Base-by-base conservation (phyloP, 2,888 invertebrate species). In the Cataglyphis cursor region DNA sequence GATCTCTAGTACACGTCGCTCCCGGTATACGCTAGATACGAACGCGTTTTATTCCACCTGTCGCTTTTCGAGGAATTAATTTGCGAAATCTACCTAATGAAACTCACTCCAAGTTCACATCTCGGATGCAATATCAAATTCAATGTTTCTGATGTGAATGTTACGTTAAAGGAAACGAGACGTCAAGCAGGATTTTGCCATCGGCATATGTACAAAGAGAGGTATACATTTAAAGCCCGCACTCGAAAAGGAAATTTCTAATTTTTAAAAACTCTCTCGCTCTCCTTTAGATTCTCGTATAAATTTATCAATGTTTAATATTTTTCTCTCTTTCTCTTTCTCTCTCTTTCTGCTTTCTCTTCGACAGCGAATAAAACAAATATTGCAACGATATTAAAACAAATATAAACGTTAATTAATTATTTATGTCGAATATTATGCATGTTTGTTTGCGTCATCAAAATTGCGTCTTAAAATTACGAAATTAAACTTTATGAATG, bases 41-140 rank as follows among this genome's bases (percentile, higher is more conserved):
- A 44, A 21, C 41, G 41, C 65, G 73, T 57, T 83, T 72, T 83
- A 72, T 57, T 57, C 72, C 83, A 83, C 81, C 83, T 83, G 83
- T 83, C 83, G 83, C 81, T 81, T 66, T 72, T 59, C 65, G 81
- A 48, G 38, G 57, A 81, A 81, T 72, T 72, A 83, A 80, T 78
- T 78, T 44, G 78, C 57, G 72, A 78, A 72, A 78, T 80, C 59
- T 72, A 44, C 70, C 70, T 70, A 57, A 78, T 78, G 44, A 78
- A 78, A 70, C 78, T 59, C 78, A 57, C 28, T 57, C 21, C 21
- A 70, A 72, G 59, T 68, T 68, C n/a, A 24, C 18, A 8, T 51
- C 72, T 41, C 31, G 57, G 44, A 44, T 12, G 24, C 44, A 72
- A 72, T 59, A 12, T 35, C 72, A n/a, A 31, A 72, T 61, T 70